phyloP scores from a whole-genome alignment of 2,113 vertebrate genomes.

The Notechis scutatus region DNA sequence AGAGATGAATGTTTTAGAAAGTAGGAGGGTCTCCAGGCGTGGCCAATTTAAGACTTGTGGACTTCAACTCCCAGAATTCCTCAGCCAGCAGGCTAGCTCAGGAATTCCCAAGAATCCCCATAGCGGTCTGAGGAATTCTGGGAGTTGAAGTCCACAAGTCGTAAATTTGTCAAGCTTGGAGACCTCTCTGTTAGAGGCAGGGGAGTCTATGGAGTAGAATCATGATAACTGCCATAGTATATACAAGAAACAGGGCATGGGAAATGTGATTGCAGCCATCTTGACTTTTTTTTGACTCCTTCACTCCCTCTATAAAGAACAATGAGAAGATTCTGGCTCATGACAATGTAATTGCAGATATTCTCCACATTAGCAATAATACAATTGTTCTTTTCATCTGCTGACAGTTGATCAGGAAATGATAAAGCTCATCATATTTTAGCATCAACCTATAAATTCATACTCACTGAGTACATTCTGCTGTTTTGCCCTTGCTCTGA shows the following conservation, averaged over 20 bases:
- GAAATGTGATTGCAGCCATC: not conserved
- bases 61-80: not conserved
- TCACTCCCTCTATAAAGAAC: rapidly evolving
- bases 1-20: not conserved
- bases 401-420: not conserved
- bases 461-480: slow-evolving; percentile 95
- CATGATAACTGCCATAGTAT: not conserved
- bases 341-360: not conserved
- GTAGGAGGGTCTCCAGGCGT: not conserved
- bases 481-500: slow-evolving; percentile 95
- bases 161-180: not conserved
- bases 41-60: not conserved
- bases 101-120: no score
- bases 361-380: not conserved
- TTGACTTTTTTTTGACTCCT: not conserved
- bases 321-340: not conserved
- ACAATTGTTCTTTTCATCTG: not conserved
- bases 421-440: not conserved
- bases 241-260: not conserved
- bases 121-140: not conserved
- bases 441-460: not conserved
- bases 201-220: not conserved
- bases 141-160: not conserved
- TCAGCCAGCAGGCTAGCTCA: not conserved
- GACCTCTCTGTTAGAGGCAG: not conserved